Evolutionary conservation across 2,888 invertebrate genomes (phyloP).

Genomic region (Sepioteuthis lessoniana): DNA sequence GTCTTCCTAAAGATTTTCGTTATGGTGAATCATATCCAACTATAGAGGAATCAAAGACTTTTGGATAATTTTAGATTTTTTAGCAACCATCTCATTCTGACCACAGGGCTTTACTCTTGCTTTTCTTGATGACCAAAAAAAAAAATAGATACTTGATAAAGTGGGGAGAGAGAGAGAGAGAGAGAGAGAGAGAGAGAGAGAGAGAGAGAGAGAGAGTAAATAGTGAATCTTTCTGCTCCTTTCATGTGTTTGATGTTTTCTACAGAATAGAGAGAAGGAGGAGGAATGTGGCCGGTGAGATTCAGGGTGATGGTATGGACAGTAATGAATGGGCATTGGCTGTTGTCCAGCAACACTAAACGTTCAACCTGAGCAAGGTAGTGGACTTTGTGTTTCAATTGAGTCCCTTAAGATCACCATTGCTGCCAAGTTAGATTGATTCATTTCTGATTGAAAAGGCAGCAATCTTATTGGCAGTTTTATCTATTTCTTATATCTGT

Average conservation of each 20-base stretch:
- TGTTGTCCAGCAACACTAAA: not conserved
- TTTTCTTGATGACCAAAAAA: not conserved
- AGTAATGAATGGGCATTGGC: not conserved
- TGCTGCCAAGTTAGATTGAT: not conserved
- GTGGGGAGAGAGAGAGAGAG: too few species aligned
- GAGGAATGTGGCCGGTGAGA: not conserved
- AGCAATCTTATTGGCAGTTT: not conserved
- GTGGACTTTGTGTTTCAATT: not conserved
- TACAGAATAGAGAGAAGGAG: not conserved
- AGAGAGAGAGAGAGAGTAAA: not conserved
- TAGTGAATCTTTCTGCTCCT: not conserved
- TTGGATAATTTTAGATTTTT: not conserved
- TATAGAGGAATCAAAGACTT: not conserved
- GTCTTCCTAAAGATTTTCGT: not conserved
- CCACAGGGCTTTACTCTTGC: not conserved
- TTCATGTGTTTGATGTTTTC: not conserved
- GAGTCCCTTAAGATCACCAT: constrained; percentile 2
- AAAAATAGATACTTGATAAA: too few species aligned
- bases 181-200: not conserved
- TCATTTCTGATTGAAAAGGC: not conserved
- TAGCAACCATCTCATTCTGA: not conserved
- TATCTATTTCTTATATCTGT: not conserved
- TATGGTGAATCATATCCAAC: not conserved
- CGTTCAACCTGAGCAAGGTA: not conserved
- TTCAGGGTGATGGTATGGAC: not conserved